Conservation (phyloP, 2,797 vertebrate genomes). For the Moxostoma hubbsi region DNA sequence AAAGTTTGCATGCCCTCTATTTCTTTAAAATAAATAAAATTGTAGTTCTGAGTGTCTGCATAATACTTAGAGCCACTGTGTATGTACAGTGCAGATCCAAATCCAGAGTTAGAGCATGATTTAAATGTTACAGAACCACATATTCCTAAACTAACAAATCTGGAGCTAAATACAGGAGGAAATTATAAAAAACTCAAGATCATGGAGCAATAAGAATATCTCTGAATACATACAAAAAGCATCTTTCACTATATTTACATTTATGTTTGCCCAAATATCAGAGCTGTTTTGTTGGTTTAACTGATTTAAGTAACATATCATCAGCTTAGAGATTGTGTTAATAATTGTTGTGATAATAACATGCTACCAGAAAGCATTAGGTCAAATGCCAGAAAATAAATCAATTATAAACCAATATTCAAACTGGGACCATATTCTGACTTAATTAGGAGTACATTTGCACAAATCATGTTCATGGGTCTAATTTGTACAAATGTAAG, state of each 20-base stretch:
- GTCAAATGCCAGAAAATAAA: slow-evolving; percentile 7
- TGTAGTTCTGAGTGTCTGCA: too few species aligned
- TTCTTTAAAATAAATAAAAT: too few species aligned
- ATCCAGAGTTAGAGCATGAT: neutral
- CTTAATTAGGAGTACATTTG: slow-evolving; percentile 16
- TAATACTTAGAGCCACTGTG: too few species aligned
- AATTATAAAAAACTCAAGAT: neutral
- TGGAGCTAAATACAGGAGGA: neutral
- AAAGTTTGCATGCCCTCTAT: too few species aligned
- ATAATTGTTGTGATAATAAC: slow-evolving; percentile 29
- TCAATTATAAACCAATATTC: slow-evolving; percentile 20
- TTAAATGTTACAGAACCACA: slow-evolving; percentile 1
- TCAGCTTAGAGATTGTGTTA: slow-evolving; percentile 50
- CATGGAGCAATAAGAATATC: neutral
- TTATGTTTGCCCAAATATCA: neutral
- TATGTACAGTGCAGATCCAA: neutral
- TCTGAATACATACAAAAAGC: neutral
- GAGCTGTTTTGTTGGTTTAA: neutral
- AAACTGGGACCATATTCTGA: slow-evolving; percentile 52
- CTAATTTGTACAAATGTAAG: slow-evolving; percentile 13
- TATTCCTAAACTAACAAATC: neutral
- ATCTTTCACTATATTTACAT: neutral
- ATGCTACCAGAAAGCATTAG: slow-evolving; percentile 42
- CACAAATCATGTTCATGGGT: neutral
- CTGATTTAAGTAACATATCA: neutral